Evolutionary conservation across 2,888 invertebrate genomes (phyloP).

Genomic region (Brachyptera putata): DNA sequence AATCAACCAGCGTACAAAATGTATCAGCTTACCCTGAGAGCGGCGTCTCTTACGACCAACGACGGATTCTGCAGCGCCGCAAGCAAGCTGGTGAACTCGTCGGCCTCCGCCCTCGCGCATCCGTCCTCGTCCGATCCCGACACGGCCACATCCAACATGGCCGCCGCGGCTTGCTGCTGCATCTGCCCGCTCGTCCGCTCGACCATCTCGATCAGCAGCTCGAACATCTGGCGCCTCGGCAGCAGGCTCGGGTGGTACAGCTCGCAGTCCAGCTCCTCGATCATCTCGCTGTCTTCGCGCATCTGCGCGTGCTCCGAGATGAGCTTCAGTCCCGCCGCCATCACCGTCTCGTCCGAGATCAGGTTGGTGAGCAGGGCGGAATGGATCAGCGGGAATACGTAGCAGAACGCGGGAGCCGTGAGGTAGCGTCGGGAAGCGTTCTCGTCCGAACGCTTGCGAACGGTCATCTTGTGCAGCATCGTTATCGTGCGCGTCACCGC

Average conservation of each 20-base stretch:
- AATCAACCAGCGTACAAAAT: too few species aligned
- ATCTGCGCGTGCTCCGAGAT: constrained; percentile 70
- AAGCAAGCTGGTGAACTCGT: constrained; percentile 73
- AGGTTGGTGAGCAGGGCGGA: constrained; percentile 51
- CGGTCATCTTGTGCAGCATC: constrained; percentile 53
- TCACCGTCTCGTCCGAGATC: constrained; percentile 52
- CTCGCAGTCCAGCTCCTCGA: constrained; percentile 46
- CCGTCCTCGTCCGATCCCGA: constrained; percentile 65
- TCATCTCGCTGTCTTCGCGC: constrained; percentile 44
- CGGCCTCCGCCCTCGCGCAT: constrained; percentile 57
- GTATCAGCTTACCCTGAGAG: constrained; percentile 52
- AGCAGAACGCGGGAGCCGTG: constrained; percentile 75
- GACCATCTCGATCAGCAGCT: constrained; percentile 71
- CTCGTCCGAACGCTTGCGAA: constrained; percentile 31
- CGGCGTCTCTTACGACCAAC: constrained; percentile 71
- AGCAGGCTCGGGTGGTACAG: constrained; percentile 69
- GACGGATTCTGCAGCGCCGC: constrained; percentile 70
- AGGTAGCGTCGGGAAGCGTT: constrained; percentile 45
- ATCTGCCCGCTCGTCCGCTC: constrained; percentile 60
- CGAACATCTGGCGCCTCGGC: constrained; percentile 77
- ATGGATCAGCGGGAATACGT: constrained; percentile 73
- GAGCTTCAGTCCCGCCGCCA: constrained; percentile 59
- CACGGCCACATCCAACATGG: constrained; percentile 74
- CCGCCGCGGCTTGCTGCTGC: constrained; percentile 72
- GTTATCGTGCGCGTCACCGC: constrained; percentile 62